phyloP scores from a whole-genome alignment of 1,140 invertebrate genomes.

The Drosophila bipectinata region DNA sequence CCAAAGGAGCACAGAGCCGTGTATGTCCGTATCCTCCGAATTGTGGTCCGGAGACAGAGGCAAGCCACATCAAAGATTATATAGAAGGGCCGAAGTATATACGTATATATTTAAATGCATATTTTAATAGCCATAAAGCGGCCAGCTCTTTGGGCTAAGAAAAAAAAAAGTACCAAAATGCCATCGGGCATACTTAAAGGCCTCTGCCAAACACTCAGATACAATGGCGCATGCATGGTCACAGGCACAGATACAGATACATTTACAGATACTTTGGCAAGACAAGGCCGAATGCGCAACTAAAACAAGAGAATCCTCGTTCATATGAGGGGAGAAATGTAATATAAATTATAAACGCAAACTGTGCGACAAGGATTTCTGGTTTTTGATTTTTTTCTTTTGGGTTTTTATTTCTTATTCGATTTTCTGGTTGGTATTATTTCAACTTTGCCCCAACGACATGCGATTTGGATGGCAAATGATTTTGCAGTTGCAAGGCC shows the following conservation, averaged over 20 bases:
- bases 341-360: slow-evolving; percentile 82
- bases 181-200: slow-evolving; percentile 72
- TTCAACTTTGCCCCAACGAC: slow-evolving; percentile 35
- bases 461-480: slow-evolving; percentile 76
- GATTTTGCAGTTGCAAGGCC: slow-evolving; percentile 34
- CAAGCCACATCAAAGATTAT: slow-evolving; percentile 38
- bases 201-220: slow-evolving; percentile 36
- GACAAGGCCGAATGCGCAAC: slow-evolving; percentile 68
- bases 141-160: slow-evolving; percentile 42
- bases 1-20: slow-evolving; percentile 21
- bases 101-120: slow-evolving; percentile 72
- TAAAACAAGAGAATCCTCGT: slow-evolving; percentile 65
- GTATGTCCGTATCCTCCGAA: slow-evolving; percentile 1
- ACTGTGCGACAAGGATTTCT: slow-evolving; percentile 76
- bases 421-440: neutral
- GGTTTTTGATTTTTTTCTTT: slow-evolving; percentile 14
- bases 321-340: slow-evolving; percentile 40
- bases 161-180: slow-evolving; percentile 41
- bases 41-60: slow-evolving; percentile 18
- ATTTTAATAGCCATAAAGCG: slow-evolving; percentile 78
- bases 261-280: slow-evolving; percentile 32
- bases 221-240: slow-evolving; percentile 18
- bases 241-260: slow-evolving; percentile 15
- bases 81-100: slow-evolving; percentile 6
- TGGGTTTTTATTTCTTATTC: neutral